phyloP scores from a whole-genome alignment of 53 echinoderm and acorn worm species.

The Luidia sarsii region DNA sequence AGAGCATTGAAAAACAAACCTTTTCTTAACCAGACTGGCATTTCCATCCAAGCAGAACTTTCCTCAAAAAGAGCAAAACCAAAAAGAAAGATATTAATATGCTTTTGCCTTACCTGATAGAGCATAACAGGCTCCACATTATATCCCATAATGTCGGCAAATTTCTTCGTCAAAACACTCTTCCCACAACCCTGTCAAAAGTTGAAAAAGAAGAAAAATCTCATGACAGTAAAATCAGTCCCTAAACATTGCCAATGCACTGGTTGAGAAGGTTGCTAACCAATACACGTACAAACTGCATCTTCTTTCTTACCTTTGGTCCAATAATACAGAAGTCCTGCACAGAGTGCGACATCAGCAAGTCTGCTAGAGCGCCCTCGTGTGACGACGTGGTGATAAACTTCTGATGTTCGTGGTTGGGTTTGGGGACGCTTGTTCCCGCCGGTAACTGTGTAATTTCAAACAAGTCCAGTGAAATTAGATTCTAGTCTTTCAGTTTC shows the following conservation, averaged over 20 bases:
- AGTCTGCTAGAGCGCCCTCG: slow-evolving; percentile 88
- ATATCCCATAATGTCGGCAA: slow-evolving; percentile 92
- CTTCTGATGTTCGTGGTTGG: slow-evolving; percentile 62
- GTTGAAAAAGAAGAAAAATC: background rate
- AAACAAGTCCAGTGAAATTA: background rate
- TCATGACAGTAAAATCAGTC: background rate
- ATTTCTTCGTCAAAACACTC: slow-evolving; percentile 82
- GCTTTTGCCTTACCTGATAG: slow-evolving; percentile 73
- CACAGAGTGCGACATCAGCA: slow-evolving; percentile 89
- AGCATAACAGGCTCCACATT: slow-evolving; percentile 94
- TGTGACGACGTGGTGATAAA: slow-evolving; percentile 90
- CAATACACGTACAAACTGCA: background rate
- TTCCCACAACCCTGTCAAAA: slow-evolving; percentile 92
- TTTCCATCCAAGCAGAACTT: too few relatives aligned
- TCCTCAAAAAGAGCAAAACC: background rate
- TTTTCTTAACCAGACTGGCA: too few relatives aligned
- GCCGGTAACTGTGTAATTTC: slow-evolving; percentile 62
- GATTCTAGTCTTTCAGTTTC: background rate
- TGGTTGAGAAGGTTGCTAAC: too few relatives aligned
- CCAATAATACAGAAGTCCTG: slow-evolving; percentile 96
- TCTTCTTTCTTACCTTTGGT: slow-evolving; percentile 72
- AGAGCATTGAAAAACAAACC: slow-evolving; percentile 3
- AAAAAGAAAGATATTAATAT: background rate
- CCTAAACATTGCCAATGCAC: too few relatives aligned
- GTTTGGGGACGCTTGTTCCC: slow-evolving; percentile 52